Evolutionary conservation across 2,797 vertebrate species (phyloP).

Genomic region (Pseudomugil tenellus): DNA sequence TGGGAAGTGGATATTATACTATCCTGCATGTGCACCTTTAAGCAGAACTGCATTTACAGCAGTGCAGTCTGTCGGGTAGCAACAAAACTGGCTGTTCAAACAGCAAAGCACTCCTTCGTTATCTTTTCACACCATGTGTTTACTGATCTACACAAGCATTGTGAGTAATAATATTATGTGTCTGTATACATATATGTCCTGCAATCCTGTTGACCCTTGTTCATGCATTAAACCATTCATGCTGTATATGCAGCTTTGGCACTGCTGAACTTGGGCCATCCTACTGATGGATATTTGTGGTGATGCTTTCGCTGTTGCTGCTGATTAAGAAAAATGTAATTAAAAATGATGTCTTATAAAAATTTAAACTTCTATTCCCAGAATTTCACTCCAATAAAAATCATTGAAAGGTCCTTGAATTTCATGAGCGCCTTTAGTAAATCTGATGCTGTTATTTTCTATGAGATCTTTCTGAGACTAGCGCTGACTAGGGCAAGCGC

Average conservation of each 20-base stretch:
- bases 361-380: constrained; percentile 11
- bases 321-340: constrained; percentile 8
- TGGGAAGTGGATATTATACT: constrained; percentile 23
- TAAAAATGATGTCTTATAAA: constrained; percentile 7
- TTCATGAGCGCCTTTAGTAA: constrained; percentile 19
- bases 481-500: constrained; percentile 33
- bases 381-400: constrained; percentile 3
- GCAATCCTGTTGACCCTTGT: constrained; percentile 6
- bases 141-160: constrained; percentile 64
- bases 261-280: too few species aligned
- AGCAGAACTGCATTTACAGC: constrained; percentile 56
- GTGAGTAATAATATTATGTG: constrained; percentile 52
- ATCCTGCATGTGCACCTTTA: constrained; percentile 29
- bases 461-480: constrained; percentile 27
- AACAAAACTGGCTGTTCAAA: constrained; percentile 72
- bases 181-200: neutral
- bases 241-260: neutral
- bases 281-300: neutral
- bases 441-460: constrained; percentile 47
- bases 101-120: constrained; percentile 64
- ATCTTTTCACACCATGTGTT: constrained; percentile 71
- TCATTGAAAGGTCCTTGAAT: constrained; percentile 31
- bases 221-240: neutral
- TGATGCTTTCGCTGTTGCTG: constrained; percentile 5
- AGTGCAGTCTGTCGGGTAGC: constrained; percentile 61